phyloP scores from a whole-genome alignment of 2,797 vertebrate species.

The Halcyon chelicuti region DNA sequence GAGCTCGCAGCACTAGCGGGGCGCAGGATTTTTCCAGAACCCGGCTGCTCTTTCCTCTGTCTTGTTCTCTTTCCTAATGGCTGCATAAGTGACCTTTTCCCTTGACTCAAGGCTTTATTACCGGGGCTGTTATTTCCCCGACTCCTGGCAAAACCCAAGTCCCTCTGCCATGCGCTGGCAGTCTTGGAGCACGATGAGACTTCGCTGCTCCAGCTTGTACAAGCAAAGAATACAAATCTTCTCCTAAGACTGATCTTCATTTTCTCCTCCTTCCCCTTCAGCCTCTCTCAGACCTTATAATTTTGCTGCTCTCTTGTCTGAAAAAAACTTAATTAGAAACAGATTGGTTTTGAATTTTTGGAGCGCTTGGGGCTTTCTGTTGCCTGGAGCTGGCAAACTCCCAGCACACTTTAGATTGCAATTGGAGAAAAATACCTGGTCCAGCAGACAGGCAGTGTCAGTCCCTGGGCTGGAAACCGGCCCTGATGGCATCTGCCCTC shows the following conservation, averaged over 20 bases:
- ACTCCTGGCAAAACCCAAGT: neutral
- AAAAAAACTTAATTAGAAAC: neutral
- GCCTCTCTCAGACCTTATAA: neutral
- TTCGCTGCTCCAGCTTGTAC: neutral
- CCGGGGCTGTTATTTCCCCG: neutral
- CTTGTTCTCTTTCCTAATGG: neutral
- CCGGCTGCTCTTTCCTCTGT: neutral
- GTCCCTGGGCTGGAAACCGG: too few relatives aligned
- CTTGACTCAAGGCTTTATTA: neutral
- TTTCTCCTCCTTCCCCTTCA: neutral
- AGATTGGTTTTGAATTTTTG: slow-evolving; percentile 6
- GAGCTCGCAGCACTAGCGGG: accelerated
- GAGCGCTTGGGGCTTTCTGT: neutral
- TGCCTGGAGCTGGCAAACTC: neutral
- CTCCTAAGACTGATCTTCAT: neutral
- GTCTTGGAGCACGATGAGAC: neutral
- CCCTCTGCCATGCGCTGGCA: neutral
- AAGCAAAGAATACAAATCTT: neutral
- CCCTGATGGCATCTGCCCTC: too few relatives aligned
- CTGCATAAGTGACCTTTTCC: neutral
- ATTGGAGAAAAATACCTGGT: neutral
- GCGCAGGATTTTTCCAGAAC: neutral
- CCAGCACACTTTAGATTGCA: neutral
- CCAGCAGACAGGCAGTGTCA: too few relatives aligned
- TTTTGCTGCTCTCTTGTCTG: neutral